Conservation (phyloP, 2,113 vertebrate genomes). For the Oenanthe oenanthe region DNA sequence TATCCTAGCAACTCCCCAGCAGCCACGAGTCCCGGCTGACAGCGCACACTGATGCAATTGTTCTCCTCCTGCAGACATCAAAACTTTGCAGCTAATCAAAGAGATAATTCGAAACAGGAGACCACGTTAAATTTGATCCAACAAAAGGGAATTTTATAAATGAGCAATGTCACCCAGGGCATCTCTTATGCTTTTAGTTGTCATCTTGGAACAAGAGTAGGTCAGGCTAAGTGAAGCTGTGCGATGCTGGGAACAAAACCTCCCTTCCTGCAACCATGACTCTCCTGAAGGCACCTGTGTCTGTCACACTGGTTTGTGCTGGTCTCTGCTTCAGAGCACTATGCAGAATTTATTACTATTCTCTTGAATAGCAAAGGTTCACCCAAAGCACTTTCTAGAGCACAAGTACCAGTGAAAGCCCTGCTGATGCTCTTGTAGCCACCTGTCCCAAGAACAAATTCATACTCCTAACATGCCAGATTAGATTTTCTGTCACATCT, state of each 20-base stretch:
- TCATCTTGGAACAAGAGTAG: not conserved
- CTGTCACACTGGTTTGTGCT: rapidly evolving
- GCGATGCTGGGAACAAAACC: not conserved
- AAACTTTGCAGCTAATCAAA: conserved; percentile 72
- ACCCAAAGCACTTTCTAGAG: not conserved
- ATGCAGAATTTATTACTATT: not conserved
- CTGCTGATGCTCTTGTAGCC: not conserved
- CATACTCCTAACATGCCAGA: not conserved
- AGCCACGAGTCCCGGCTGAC: conserved; percentile 62
- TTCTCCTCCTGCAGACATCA: conserved; percentile 66
- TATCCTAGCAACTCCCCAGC: conserved; percentile 76
- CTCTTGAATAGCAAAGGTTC: not conserved
- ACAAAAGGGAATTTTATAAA: conserved; percentile 52
- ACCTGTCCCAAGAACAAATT: not conserved
- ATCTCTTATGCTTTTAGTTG: not conserved
- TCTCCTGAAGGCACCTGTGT: not conserved
- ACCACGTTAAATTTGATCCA: conserved; percentile 41
- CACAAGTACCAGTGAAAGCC: not conserved
- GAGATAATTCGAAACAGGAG: conserved; percentile 60
- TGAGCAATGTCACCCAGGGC: not conserved
- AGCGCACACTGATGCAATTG: conserved; percentile 59
- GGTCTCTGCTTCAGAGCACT: not conserved
- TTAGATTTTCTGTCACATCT: not conserved
- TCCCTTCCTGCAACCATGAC: not conserved
- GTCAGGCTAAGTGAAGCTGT: not conserved